Base-by-base conservation (phyloP, 2,113 vertebrate genomes). In the Corythaixoides concolor region DNA sequence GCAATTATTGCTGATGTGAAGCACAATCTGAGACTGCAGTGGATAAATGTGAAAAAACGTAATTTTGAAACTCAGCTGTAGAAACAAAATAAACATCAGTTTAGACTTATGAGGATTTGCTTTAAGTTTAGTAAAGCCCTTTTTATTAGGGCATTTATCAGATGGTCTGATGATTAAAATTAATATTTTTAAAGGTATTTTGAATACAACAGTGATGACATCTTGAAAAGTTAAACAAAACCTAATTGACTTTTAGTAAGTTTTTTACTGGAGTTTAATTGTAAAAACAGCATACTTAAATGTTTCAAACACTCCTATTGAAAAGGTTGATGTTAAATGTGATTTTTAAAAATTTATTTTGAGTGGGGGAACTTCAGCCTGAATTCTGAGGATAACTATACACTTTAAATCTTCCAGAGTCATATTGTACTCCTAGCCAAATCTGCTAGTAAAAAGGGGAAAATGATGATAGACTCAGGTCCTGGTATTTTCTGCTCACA, bases 41-140 rank as follows among this genome's bases (percentile, higher is more conserved):
- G 8, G 79, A 37, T 80, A 97, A 91, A 82, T 66, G 66, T 37
- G 45, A 95, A 91, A 93, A 92, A 93, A 89, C 41, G 62, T 5
- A 81, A 92, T 93, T 96, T 91, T 80, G 68, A 89, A 94, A 75
- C 23, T 74, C 60, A 83, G 8, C 50, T 81, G 45, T 49, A 76
- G 27, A 27, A 88, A 90, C 22, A 77, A 53, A 79, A 84, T 41
- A 76, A 93, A 77, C 37, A 73, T 79, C 20, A 67, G 9, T 69
- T 96, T 80, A 80, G 22, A 20, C 15, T 64, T 91, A 59, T 6
- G 41, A 68, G 67, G 49, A 41, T 87, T 49, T 67, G n/a, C 11
- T 82, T 87, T 33, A 23, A 37, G 47, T 79, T 70, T 76, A 78
- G 28, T 39, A 90, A 95, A 67, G 2, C 53, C 20, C 7, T 88